Evolutionary conservation across 2,888 invertebrate genomes (phyloP).

Genomic region (Sminthurides aquaticus): DNA sequence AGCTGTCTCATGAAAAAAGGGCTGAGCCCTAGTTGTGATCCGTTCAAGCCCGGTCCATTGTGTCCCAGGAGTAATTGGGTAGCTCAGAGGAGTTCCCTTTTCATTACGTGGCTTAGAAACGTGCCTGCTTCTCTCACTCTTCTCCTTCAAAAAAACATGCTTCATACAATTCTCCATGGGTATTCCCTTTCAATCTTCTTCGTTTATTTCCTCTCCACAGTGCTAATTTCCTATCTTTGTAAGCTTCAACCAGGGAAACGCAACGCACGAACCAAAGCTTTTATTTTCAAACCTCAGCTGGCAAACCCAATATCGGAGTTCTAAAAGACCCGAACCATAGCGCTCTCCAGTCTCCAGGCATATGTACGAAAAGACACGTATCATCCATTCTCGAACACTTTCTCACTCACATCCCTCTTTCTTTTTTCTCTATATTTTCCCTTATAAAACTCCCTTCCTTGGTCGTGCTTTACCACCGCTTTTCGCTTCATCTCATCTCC

Average conservation of each 20-base stretch:
- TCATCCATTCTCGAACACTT: no score
- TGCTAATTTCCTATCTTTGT: not conserved
- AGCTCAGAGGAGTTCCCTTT: constrained; percentile 43
- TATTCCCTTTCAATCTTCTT: not conserved
- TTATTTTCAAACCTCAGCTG: not conserved
- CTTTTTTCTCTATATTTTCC: no score
- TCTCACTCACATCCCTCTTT: no score
- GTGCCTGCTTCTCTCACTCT: not conserved
- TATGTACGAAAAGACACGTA: no score
- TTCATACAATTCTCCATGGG: not conserved
- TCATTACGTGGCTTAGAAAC: constrained; percentile 26
- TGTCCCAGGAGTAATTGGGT: constrained; percentile 43
- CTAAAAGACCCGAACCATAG: no score
- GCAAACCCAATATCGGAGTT: no score
- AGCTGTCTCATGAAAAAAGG: constrained; percentile 43
- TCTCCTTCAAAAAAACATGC: not conserved
- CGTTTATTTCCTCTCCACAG: not conserved
- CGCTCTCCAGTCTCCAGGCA: no score
- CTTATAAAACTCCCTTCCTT: no score
- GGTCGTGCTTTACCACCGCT: no score
- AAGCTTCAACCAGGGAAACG: not conserved
- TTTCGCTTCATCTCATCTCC: not conserved
- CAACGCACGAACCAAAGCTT: no score
- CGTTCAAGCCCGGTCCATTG: constrained; percentile 38
- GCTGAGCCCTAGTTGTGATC: constrained; percentile 40